Evolutionary conservation across 2,113 vertebrate genomes (phyloP).

Genomic region (Mus pahari): DNA sequence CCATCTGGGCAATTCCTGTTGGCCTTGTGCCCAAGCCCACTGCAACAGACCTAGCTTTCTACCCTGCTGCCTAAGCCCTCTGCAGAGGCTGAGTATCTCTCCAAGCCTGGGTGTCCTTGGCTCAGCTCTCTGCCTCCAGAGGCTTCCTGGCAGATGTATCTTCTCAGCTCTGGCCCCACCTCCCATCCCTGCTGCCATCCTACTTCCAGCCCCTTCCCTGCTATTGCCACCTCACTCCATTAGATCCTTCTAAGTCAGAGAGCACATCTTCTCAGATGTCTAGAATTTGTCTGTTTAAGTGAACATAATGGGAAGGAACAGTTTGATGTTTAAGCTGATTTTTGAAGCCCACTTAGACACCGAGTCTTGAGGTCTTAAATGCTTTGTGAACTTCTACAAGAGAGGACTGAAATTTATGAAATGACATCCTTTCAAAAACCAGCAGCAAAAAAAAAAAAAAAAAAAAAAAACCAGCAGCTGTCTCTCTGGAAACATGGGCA

Average conservation of each 20-base stretch:
- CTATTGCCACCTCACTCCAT: neutral
- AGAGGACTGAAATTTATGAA: slow-evolving; percentile 30
- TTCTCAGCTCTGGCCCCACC: neutral
- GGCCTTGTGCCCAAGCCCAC: neutral
- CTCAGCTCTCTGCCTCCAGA: neutral
- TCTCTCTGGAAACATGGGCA: slow-evolving; percentile 21
- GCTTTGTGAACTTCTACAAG: neutral
- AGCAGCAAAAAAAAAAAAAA: too few relatives aligned
- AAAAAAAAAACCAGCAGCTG: neutral
- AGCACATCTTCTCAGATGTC: neutral
- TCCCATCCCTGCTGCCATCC: neutral
- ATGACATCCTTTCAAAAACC: slow-evolving; percentile 37
- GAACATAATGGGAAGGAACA: neutral
- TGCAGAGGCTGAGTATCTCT: neutral
- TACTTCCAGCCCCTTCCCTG: neutral
- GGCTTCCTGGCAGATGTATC: neutral
- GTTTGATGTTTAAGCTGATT: slow-evolving; percentile 37
- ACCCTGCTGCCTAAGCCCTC: neutral
- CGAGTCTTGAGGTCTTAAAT: neutral
- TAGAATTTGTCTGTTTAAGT: slow-evolving; percentile 28
- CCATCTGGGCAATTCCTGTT: neutral
- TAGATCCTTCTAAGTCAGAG: neutral
- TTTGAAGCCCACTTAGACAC: neutral
- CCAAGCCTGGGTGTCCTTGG: neutral
- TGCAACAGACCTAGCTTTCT: neutral